These are phyloP conservation scores for Ailuropoda melanoleuca DNA, from an alignment of 2,113 vertebrate species.

Conservation along the genomic window DNA sequence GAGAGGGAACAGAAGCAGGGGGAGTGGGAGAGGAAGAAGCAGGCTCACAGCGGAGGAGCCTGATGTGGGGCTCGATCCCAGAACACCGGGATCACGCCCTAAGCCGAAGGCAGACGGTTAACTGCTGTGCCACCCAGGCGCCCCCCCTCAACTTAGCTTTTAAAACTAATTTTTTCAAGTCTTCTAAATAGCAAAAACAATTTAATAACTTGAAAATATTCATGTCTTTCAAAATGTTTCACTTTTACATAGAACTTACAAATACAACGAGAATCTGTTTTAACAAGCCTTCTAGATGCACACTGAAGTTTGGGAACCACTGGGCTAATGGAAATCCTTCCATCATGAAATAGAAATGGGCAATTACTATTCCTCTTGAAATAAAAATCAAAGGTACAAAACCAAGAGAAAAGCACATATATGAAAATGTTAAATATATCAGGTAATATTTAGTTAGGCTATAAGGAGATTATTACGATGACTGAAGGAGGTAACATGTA, in stretches of 20 bases:
- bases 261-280: not conserved
- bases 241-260: not conserved
- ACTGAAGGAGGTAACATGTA: not conserved
- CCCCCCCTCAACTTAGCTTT: not conserved
- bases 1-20: no score
- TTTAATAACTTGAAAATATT: not conserved
- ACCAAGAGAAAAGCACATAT: not conserved
- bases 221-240: not conserved
- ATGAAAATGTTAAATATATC: not conserved
- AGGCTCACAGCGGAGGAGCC: no score
- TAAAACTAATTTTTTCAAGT: not conserved
- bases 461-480: not conserved
- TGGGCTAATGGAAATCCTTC: not conserved
- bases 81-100: no score
- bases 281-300: not conserved
- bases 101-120: no score
- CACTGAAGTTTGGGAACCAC: not conserved
- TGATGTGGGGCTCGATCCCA: no score
- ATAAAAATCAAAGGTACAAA: not conserved
- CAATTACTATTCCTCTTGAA: not conserved
- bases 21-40: no score
- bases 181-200: conserved; percentile 2
- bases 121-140: no score
- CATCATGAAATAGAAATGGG: not conserved
- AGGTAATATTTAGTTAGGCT: not conserved